Evolutionary conservation across 2,888 invertebrate genomes (phyloP).

Genomic region (Oscheius onirici): DNA sequence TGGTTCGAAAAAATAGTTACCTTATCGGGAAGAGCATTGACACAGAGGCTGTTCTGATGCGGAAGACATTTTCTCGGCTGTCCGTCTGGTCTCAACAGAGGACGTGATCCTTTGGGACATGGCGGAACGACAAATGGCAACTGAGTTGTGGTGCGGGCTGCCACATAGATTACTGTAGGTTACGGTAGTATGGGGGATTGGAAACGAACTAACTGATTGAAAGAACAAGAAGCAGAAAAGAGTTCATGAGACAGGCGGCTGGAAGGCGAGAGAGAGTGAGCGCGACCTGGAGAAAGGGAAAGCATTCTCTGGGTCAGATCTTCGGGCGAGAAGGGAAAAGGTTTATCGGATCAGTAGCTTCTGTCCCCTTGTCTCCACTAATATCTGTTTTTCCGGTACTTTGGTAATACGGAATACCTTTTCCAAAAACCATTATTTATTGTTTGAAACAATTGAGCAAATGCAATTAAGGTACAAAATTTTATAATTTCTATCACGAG

Average conservation of each 20-base stretch:
- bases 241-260: slow-evolving; percentile 6
- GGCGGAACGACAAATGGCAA: slow-evolving; percentile 42
- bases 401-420: no score
- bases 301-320: not conserved
- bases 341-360: no score
- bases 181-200: not conserved
- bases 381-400: no score
- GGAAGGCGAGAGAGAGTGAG: slow-evolving; percentile 4
- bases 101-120: slow-evolving; percentile 55
- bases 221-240: slow-evolving; percentile 12
- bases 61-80: slow-evolving; percentile 69
- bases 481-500: no score
- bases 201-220: not conserved
- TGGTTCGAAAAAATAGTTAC: slow-evolving; percentile 24
- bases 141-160: slow-evolving; percentile 12
- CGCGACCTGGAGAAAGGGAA: slow-evolving; percentile 17
- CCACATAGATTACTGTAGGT: not conserved
- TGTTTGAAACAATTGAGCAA: no score
- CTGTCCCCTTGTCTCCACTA: no score
- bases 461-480: no score
- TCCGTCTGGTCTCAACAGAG: slow-evolving; percentile 64
- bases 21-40: slow-evolving; percentile 68
- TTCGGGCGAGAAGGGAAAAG: no score
- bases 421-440: no score
- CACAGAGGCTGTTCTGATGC: slow-evolving; percentile 68